phyloP scores from a whole-genome alignment of 2,888 invertebrate genomes.

The Diabrotica balteata region DNA sequence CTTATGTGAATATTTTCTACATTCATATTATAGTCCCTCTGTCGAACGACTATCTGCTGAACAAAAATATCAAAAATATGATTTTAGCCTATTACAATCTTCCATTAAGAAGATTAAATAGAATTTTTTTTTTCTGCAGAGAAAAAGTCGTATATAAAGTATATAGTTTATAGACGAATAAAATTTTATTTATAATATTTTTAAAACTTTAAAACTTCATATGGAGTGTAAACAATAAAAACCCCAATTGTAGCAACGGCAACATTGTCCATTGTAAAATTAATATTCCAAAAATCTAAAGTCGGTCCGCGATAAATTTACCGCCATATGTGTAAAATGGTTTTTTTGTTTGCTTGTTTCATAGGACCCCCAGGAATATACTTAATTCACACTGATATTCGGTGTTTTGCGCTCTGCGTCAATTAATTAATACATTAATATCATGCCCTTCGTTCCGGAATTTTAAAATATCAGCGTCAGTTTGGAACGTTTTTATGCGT shows the following conservation, averaged over 20 bases:
- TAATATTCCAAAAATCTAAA: conserved; percentile 5
- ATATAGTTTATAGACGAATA: too few relatives aligned
- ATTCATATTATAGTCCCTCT: too few relatives aligned
- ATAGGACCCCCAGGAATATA: conserved; percentile 37
- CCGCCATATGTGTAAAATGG: conserved; percentile 34
- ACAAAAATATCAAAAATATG: too few relatives aligned
- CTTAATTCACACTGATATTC: conserved; percentile 38
- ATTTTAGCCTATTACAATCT: too few relatives aligned
- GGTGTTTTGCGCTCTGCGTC: conserved; percentile 28
- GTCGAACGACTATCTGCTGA: too few relatives aligned
- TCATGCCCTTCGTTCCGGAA: conserved; percentile 17
- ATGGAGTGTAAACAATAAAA: too few relatives aligned
- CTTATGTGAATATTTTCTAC: too few relatives aligned
- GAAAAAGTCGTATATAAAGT: too few relatives aligned
- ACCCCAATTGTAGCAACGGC: background rate
- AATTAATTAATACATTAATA: conserved; percentile 38
- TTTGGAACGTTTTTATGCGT: conserved; percentile 1
- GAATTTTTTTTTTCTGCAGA: too few relatives aligned
- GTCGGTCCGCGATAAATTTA: conserved; percentile 19
- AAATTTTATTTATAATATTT: too few relatives aligned
- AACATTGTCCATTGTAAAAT: background rate
- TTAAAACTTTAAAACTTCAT: too few relatives aligned
- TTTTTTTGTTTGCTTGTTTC: conserved; percentile 37
- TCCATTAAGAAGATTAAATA: too few relatives aligned
- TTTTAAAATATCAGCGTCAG: conserved; percentile 14